Base-by-base conservation (phyloP, 2,113 vertebrate species). In the Cheirogaleus medius region DNA sequence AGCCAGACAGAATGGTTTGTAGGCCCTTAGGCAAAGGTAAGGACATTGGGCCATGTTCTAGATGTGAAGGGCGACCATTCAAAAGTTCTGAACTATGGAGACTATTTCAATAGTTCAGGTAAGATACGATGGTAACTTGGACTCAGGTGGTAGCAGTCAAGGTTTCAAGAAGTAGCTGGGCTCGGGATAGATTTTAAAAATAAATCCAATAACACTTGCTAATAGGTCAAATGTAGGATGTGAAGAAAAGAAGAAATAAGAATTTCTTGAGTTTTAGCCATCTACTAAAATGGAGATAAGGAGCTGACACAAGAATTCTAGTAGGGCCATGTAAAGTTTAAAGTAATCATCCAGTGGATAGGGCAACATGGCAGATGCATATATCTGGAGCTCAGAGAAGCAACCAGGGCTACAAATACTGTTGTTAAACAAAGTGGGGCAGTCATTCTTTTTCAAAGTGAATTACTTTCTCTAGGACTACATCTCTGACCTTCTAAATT, bases 391-490 rank as follows among this genome's bases (percentile, higher is more conserved):
- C 34, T 74, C 86, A 90, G 27, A 83, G 64, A 86, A 87, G 64
- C 68, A 90, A 87, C 52, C 52, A 64, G 13, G 12, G 21, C 4
- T 73, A 8, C 47, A 83, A 47, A 90, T 49, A 64, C 14, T 89
- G 47, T 77, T 96, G 81, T 87, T 77, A 77, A 91, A 83, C 25
- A 76, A 94, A 60, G 49, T 54, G 27, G 37, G 39, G 1, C 9
- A 47, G 42, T 74, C 17, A 47, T 77, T 92, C 60, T 18, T 39
- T 76, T 94, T 92, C 25, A 90, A 44, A 76, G 29, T 29, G 18
- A 80, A 94, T 56, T 80, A 49, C 49, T 60, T 85, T 92, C 58
- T 80, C n/a, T 71, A 39, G 20, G n/a, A 92, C 76, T 80, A 92
- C 6, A 63, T n/a, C 42, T 93, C 20, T 95, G 27, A 93, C 39